Evolutionary conservation across 2,113 vertebrate species (phyloP), one percentile per base, ranked within the genome.

Genomic region (Maylandia zebra): DNA sequence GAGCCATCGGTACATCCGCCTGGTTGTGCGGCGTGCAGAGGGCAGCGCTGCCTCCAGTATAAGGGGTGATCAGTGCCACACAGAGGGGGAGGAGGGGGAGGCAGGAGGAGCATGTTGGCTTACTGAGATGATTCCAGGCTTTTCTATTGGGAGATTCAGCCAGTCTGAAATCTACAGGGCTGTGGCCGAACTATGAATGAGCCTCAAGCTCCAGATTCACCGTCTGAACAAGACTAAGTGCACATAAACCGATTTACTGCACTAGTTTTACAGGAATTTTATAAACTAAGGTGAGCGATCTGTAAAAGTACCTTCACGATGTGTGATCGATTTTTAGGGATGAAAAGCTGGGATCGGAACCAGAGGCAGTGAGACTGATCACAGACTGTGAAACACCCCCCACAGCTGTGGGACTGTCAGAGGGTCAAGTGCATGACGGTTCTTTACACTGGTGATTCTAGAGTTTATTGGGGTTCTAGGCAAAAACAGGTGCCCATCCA

Each of bases 11-110:
- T 41, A 61, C 86, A 55, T 91, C 90, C 85, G 84, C 84, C 82
- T 19, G 89, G 16, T 48, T 80, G 53, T 59, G 84, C 80, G 45
- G 88, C 88, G 66, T 66, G 89, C 66, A 16, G 76, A 53, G 82
- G 69, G 66, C 76, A 82, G 86, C 74, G 53, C 89, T 87, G 90
- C 78, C 59, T 82, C 74, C 0, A 3, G 84, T 90, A 89, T 93
- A 91, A 91, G 61, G 87, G 45, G 85, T 6, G 85, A 90, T 90
- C 45, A 43, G 91, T 92, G 92, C 88, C 89, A 66, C 89, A n/a
- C 81, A 22, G 88, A 32, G 87, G 76, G n/a, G 61, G 79, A 32
- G 45, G 69, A 64, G 81, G 56, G 16, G 30, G 81, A 66, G 79
- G 86, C 9, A 48, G 87, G 88, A 74, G 91, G 66, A 66, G 88